Percentiles rank a stretch among this genome's conserved stretches.
phyloP scores from a whole-genome alignment of 2,113 vertebrate genomes.

The Passer montanus region DNA sequence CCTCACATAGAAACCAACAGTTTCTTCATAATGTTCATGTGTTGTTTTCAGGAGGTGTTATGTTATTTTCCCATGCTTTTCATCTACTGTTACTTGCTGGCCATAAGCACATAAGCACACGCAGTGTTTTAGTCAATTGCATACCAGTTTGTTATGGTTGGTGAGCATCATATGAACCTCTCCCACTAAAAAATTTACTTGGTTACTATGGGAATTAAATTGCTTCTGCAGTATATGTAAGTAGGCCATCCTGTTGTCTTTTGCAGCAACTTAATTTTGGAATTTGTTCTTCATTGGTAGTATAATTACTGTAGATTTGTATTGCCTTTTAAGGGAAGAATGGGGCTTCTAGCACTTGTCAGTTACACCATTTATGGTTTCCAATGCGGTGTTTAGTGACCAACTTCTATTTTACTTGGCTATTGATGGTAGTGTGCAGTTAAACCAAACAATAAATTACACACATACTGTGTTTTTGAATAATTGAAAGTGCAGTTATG shows the following conservation, averaged over 20 bases:
- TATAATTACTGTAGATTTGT: neutral
- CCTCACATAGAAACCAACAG: neutral
- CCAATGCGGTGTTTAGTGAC: neutral
- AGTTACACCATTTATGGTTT: neutral
- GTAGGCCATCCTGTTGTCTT: neutral
- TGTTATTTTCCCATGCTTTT: neutral
- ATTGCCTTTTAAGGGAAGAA: neutral
- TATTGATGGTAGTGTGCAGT: neutral
- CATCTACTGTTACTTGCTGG: neutral
- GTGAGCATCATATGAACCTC: neutral
- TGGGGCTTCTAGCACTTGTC: neutral
- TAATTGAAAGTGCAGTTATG: neutral
- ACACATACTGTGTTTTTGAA: neutral
- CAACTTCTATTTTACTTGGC: neutral
- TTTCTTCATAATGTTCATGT: neutral
- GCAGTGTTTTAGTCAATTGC: neutral
- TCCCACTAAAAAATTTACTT: neutral
- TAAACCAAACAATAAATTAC: neutral
- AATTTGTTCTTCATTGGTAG: neutral
- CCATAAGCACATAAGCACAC: neutral
- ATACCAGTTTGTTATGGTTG: neutral
- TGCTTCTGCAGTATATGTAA: neutral
- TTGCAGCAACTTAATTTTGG: neutral
- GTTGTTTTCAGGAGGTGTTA: neutral
- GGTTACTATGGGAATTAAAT: neutral